Base-by-base conservation (phyloP, 1,140 invertebrate species). In the Parasteatoda tepidariorum region DNA sequence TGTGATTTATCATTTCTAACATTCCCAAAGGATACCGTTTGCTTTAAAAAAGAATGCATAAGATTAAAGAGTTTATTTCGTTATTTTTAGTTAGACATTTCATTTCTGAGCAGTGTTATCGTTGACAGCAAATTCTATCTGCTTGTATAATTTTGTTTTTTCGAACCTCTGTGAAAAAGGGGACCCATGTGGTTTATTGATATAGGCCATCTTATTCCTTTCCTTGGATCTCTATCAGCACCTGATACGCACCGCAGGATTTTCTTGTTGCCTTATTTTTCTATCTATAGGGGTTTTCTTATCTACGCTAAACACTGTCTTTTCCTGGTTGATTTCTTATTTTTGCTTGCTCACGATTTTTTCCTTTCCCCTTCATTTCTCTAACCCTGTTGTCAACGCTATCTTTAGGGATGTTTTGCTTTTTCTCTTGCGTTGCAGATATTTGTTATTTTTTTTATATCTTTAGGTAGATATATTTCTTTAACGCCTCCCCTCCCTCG, bases 241-340 rank as follows among this genome's bases (percentile, higher is more conserved):
- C 61, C 74, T 78, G 74, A 78, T 78, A 78, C 74, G 74, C 13
- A 66, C 74, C 74, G 33, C 61, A 62, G 54, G 73, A 62, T 64
- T 66, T 38, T 66, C 22, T 66, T 75, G 38, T 48, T 48, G 26
- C 41, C 33, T 78, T 78, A 66, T 66, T 57, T 78, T 78, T 18
- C 38, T 78, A 66, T 78, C 74, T 78, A 78, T 66, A 55, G 62
- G 74, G 61, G 59, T 62, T 76, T 78, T 34, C 74, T 78, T 78
- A 78, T 78, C 74, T 78, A 78, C 74, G 74, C 74, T 78, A 78
- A 78, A 78, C 74, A 78, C 74, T 78, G 74, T 78, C 74, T 78
- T 78, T 78, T 66, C 74, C 62, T n/a, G 61, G 26, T 66, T 66
- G 74, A 78, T 78, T 78, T 78, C 74, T 78, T 78, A 57, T 78